A percentile compares a stretch with the other conserved stretches of the same genome.
These are phyloP conservation scores for Tapirus terrestris DNA, from an alignment of 2,113 vertebrate genomes.

Conservation along the genomic window DNA sequence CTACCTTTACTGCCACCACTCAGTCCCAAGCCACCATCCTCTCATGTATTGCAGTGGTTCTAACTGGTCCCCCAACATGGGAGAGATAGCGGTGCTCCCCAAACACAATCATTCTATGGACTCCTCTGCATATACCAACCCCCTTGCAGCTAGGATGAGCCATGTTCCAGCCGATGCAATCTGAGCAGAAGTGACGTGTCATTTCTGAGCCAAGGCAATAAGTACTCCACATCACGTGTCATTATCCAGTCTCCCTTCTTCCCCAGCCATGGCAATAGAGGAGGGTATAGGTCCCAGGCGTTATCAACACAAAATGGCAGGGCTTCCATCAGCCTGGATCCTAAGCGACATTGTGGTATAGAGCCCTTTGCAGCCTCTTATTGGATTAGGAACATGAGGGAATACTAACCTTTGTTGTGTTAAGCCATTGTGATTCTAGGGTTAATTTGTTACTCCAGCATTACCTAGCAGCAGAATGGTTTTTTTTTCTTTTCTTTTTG, in stretches of 20 bases:
- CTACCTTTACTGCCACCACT: background rate
- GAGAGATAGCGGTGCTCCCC: background rate
- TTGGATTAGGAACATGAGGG: background rate
- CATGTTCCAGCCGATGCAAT: background rate
- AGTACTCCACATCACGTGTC: no score
- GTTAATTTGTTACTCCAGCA: background rate
- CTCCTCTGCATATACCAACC: no score
- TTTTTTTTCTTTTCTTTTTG: background rate
- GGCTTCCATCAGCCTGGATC: background rate
- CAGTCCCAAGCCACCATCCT: accelerated
- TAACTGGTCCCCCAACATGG: background rate
- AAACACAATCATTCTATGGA: no score
- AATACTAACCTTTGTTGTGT: background rate
- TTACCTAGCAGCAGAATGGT: background rate
- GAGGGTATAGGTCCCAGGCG: background rate
- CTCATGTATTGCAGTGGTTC: accelerated
- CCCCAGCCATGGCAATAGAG: background rate
- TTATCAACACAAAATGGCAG: background rate
- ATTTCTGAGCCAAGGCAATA: background rate
- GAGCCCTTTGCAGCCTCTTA: background rate
- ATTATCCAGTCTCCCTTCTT: background rate
- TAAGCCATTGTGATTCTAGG: background rate
- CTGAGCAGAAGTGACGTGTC: background rate
- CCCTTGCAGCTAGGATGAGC: background rate
- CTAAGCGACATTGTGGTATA: background rate